Evolutionary conservation across 2,888 invertebrate genomes (phyloP).

Genomic region (Cistogaster globosa): DNA sequence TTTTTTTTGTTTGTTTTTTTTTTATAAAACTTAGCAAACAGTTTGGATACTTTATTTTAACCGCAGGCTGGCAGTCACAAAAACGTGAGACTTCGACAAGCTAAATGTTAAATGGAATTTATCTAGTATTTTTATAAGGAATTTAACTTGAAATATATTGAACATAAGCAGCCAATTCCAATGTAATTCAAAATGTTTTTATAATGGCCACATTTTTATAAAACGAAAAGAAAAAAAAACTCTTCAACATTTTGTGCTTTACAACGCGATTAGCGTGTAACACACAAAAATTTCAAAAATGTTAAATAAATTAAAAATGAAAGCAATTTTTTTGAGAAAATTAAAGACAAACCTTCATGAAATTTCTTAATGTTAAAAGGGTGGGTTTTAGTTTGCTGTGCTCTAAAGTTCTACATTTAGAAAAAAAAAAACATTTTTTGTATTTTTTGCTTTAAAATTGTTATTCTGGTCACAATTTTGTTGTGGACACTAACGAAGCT

Average conservation of each 20-base stretch:
- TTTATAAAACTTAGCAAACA: constrained; percentile 42
- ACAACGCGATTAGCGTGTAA: neutral
- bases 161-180: neutral
- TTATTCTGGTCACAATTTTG: constrained; percentile 68
- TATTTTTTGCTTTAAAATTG: constrained; percentile 18
- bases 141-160: neutral
- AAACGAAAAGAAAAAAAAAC: neutral
- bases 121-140: neutral
- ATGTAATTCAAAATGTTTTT: neutral
- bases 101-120: constrained; percentile 62
- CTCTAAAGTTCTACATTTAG: neutral
- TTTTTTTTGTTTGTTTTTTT: neutral
- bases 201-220: neutral
- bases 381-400: neutral
- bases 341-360: neutral
- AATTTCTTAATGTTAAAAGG: neutral
- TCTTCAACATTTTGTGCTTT: neutral
- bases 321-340: neutral
- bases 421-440: neutral
- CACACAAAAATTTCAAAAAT: neutral
- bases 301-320: constrained; percentile 14
- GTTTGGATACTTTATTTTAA: constrained; percentile 34
- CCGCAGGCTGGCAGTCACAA: constrained; percentile 51
- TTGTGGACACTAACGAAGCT: constrained; percentile 70
- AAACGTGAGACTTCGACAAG: constrained; percentile 63